Percentiles rank a stretch among this genome's conserved stretches.
Evolutionary conservation across 1,140 invertebrate genomes (phyloP).

Genomic region (Bathynomus jamesi): DNA sequence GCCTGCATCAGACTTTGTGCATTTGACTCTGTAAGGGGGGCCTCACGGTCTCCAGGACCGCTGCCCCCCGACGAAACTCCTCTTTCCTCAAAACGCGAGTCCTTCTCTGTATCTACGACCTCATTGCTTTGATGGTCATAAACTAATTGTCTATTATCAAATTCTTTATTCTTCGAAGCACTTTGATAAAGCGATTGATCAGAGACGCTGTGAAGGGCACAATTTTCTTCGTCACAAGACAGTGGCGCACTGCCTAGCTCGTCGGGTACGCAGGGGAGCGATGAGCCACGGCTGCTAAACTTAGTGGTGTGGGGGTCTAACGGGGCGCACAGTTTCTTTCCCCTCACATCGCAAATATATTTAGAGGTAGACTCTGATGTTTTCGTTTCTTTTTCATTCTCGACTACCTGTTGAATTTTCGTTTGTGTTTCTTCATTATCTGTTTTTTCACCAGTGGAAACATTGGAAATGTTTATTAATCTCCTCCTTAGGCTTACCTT

Average conservation of each 20-base stretch:
- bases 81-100: slow-evolving; percentile 14
- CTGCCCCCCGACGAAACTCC: slow-evolving; percentile 35
- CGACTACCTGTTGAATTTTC: not conserved
- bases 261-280: slow-evolving; percentile 31
- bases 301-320: slow-evolving; percentile 34
- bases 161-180: slow-evolving; percentile 4
- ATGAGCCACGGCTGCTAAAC: slow-evolving; percentile 35
- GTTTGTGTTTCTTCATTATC: too few relatives aligned
- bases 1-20: slow-evolving; percentile 8
- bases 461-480: too few relatives aligned
- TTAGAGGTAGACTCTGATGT: not conserved
- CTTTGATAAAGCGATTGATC: not conserved
- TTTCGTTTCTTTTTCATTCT: not conserved
- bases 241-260: slow-evolving; percentile 26
- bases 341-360: not conserved
- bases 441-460: too few relatives aligned
- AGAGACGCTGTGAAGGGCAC: slow-evolving; percentile 3
- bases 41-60: slow-evolving; percentile 37
- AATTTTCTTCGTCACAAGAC: slow-evolving; percentile 23
- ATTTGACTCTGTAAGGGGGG: slow-evolving; percentile 30
- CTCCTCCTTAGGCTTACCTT: too few relatives aligned
- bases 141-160: slow-evolving; percentile 20
- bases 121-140: not conserved
- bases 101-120: slow-evolving; percentile 7
- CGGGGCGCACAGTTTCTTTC: slow-evolving; percentile 15